Percentiles rank a stretch among this genome's conserved stretches.
phyloP scores from a whole-genome alignment of 2,797 vertebrate genomes.

The Setipinna tenuifilis region DNA sequence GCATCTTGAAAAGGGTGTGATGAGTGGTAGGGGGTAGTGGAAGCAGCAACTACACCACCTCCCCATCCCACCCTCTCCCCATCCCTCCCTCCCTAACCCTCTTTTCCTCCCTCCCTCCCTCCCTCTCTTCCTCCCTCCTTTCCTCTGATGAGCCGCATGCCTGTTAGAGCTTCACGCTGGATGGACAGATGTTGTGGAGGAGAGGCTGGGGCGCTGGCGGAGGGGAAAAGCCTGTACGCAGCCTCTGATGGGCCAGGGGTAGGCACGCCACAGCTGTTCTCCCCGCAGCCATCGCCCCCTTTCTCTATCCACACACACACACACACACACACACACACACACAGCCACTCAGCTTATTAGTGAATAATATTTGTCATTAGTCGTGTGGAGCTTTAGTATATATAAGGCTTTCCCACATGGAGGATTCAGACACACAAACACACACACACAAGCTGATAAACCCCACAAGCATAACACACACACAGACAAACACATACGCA shows the following conservation, averaged over 20 bases:
- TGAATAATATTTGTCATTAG: slow-evolving; percentile 43
- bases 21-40: not conserved
- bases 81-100: not conserved
- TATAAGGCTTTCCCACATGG: not conserved
- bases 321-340: not conserved
- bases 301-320: not conserved
- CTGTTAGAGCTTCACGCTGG: not conserved
- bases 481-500: not conserved
- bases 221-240: too few relatives aligned
- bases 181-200: slow-evolving; percentile 45
- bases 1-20: not conserved
- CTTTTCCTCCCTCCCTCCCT: not conserved
- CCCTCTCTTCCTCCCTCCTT: not conserved
- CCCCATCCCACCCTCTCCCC: not conserved
- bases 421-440: not conserved
- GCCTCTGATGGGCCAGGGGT: not conserved
- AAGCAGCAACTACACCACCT: not conserved
- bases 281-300: not conserved
- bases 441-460: too few relatives aligned
- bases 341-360: slow-evolving; percentile 28
- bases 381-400: slow-evolving; percentile 29
- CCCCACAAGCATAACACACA: not conserved
- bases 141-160: not conserved
- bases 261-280: slow-evolving; percentile 28
- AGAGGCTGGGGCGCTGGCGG: slow-evolving; percentile 33